A percentile compares a stretch with the other conserved stretches of the same genome.
phyloP scores from a whole-genome alignment of 2,113 vertebrate species.

The Zapus hudsonius region DNA sequence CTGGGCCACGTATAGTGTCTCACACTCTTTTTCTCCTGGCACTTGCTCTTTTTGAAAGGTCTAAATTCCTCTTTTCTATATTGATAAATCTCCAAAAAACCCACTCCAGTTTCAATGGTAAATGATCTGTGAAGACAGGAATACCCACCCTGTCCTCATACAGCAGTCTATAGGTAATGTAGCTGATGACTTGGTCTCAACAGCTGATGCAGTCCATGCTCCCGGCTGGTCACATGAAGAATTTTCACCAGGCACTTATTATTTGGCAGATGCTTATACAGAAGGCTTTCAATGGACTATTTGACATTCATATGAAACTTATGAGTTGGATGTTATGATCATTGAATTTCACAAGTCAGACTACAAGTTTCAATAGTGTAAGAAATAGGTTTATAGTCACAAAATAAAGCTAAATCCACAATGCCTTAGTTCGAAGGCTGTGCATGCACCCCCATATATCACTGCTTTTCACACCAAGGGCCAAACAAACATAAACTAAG shows the following conservation, averaged over 20 bases:
- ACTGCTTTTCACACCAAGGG: not conserved
- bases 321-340: not conserved
- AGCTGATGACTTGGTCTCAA: not conserved
- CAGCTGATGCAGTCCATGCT: not conserved
- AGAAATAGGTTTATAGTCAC: not conserved
- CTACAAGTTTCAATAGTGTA: not conserved
- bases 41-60: not conserved
- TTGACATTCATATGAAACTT: not conserved
- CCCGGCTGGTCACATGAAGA: not conserved
- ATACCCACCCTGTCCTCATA: not conserved
- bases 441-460: not conserved
- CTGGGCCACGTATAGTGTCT: not conserved
- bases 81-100: too few relatives aligned
- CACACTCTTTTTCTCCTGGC: not conserved
- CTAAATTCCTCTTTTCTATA: not conserved
- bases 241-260: not conserved
- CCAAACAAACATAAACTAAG: not conserved
- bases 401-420: not conserved
- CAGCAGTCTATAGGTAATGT: not conserved
- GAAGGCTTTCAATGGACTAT: not conserved
- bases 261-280: not conserved
- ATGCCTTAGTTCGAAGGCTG: not conserved
- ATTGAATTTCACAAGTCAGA: not conserved
- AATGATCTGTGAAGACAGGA: not conserved
- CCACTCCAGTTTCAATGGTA: constrained; percentile 27